phyloP scores from a whole-genome alignment of 2,797 vertebrate species.

The Huso huso region DNA sequence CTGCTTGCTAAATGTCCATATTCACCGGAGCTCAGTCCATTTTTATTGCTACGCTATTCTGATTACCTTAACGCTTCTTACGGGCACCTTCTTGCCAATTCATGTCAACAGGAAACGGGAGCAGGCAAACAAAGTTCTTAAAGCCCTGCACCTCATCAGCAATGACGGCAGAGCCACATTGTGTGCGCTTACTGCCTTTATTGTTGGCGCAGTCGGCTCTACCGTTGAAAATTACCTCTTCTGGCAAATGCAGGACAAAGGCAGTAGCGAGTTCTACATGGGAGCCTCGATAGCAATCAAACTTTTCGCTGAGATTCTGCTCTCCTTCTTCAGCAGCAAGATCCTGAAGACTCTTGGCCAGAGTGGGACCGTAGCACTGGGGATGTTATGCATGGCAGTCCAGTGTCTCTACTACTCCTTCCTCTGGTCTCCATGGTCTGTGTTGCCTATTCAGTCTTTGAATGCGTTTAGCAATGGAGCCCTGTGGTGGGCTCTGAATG shows the following conservation, averaged over 20 bases:
- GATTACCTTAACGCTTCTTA: slow-evolving; percentile 36
- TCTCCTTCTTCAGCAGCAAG: slow-evolving; percentile 36
- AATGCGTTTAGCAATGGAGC: slow-evolving; percentile 59
- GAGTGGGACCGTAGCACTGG: slow-evolving; percentile 37
- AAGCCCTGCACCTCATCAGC: slow-evolving; percentile 59
- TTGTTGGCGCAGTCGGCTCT: slow-evolving; percentile 48
- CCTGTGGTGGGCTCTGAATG: slow-evolving; percentile 65
- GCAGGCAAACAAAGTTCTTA: slow-evolving; percentile 40
- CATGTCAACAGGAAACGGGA: slow-evolving; percentile 46
- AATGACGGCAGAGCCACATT: slow-evolving; percentile 56
- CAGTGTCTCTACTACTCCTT: slow-evolving; percentile 80
- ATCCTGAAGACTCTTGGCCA: slow-evolving; percentile 54
- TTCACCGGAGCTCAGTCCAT: slow-evolving; percentile 42
- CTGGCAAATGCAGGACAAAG: slow-evolving; percentile 79
- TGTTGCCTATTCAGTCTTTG: slow-evolving; percentile 61
- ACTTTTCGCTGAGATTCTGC: slow-evolving; percentile 59
- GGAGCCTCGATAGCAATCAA: slow-evolving; percentile 54
- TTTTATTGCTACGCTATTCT: slow-evolving; percentile 63
- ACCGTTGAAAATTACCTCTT: slow-evolving; percentile 69
- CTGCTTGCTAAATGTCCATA: slow-evolving; percentile 39
- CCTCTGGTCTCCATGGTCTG: slow-evolving; percentile 68
- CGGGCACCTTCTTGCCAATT: slow-evolving; percentile 56
- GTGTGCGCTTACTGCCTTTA: slow-evolving; percentile 49
- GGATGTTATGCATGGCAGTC: slow-evolving; percentile 42
- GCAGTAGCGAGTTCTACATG: slow-evolving; percentile 70